phyloP scores from a whole-genome alignment of 2,888 invertebrate genomes.

The Macrosiphum euphorbiae region DNA sequence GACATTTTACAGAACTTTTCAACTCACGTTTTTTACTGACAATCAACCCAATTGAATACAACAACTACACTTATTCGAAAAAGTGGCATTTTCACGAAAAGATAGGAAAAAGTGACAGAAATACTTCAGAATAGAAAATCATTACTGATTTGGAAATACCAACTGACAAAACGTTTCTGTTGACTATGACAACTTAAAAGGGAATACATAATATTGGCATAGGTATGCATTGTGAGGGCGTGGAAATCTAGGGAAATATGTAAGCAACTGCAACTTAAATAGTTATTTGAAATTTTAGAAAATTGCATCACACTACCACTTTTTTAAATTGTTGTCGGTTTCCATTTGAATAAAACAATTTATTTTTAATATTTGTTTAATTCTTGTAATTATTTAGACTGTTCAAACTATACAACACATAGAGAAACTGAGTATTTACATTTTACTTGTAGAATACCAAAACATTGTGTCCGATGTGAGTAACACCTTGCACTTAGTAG shows the following conservation, averaged over 20 bases:
- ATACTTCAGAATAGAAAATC: slow-evolving; percentile 12
- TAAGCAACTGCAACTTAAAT: not conserved
- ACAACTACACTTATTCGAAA: not conserved
- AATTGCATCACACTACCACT: not conserved
- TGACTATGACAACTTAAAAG: not conserved
- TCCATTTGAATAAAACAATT: not conserved
- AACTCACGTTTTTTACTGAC: not conserved
- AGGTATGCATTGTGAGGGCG: too few species aligned
- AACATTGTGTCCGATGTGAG: not conserved
- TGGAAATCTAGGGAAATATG: not conserved
- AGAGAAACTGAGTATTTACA: not conserved
- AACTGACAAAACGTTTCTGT: not conserved
- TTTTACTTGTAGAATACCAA: not conserved
- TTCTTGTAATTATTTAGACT: slow-evolving; percentile 3
- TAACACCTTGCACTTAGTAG: not conserved
- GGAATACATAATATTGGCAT: not conserved
- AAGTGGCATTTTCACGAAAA: slow-evolving; percentile 14
- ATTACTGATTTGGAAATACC: not conserved
- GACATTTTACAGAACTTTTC: not conserved
- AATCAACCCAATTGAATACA: slow-evolving; percentile 44
- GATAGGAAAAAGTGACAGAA: slow-evolving; percentile 32
- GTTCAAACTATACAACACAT: not conserved
- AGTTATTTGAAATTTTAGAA: not conserved
- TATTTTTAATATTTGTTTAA: not conserved
- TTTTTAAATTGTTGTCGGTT: not conserved